phyloP scores from a whole-genome alignment of 2,113 vertebrate genomes.

The Ardeotis arabs region DNA sequence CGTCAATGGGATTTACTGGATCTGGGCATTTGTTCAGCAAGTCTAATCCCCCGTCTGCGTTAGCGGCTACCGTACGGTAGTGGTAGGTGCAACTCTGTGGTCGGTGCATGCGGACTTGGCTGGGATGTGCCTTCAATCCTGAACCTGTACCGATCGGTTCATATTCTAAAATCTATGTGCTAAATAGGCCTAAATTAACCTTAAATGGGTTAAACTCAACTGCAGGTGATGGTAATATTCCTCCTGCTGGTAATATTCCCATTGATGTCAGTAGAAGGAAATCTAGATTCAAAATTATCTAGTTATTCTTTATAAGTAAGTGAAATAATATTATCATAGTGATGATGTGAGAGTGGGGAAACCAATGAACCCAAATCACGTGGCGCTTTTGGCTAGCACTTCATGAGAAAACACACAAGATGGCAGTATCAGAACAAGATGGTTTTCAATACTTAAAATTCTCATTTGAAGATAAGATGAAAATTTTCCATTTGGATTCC shows the following conservation, averaged over 20 bases:
- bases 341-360: not conserved
- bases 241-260: not conserved
- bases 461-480: not conserved
- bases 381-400: not conserved
- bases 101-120: not conserved
- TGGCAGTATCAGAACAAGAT: constrained; percentile 19
- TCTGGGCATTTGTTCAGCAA: not conserved
- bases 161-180: not conserved
- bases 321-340: not conserved
- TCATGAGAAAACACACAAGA: constrained; percentile 40
- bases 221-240: not conserved
- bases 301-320: not conserved
- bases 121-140: not conserved
- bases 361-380: not conserved
- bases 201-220: not conserved
- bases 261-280: not conserved
- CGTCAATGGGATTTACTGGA: not conserved
- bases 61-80: not conserved
- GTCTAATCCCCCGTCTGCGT: not conserved
- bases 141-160: not conserved
- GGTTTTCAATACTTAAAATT: not conserved
- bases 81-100: not conserved
- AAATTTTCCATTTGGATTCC: not conserved
- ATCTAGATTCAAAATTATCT: not conserved
- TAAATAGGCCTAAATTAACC: constrained; percentile 6